Evolutionary conservation across 2,113 vertebrate genomes (phyloP), one percentile per base, ranked within the genome.

Genomic region (Capreolus pygargus): DNA sequence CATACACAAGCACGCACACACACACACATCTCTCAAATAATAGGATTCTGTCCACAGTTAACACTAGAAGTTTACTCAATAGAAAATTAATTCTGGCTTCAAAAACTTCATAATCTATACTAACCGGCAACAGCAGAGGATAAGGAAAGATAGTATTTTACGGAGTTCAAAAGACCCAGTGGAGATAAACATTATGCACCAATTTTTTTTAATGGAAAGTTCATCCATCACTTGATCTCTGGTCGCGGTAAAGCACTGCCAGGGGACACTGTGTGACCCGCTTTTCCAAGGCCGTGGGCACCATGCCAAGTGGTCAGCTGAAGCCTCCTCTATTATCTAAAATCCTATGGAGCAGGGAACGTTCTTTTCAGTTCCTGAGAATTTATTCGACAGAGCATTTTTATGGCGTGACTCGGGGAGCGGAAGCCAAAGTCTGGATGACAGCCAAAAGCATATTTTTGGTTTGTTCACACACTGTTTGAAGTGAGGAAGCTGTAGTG

Each of bases 321-420:
- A 98, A 97, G 92, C 83, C 67, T 50, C 39, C 9, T 97, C 57
- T 86, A 52, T 89, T 92, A 96, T 5, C 96, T 57, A 36, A 60
- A 36, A 78, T 98, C 70, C 86, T 39, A 97, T 36, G 89, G 91
- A 82, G 92, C 36, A 88, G 92, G 33, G 87, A 93, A 97, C 85
- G 61, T 45, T 92, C 97, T 78, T 83, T 95, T 61, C 92, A 79
- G 52, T 67, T 86, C 87, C 79, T 82, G 43, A 95, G 86, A 94
- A 54, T 91, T 52, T 79, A 98, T 97, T 95, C 93, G 76, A 96
- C 54, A 93, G 86, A 60, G 27, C n/a, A 28, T 81, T 57, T 90
- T 98, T 95, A 97, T 94, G 70, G 94, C 27, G 93, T 54, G 57
- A 91, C 74, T 30, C 1, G 50, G 60, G 83, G 98, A 98, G 95